phyloP scores from a whole-genome alignment of 2,888 invertebrate genomes.

The Chromoteleia sp. region DNA sequence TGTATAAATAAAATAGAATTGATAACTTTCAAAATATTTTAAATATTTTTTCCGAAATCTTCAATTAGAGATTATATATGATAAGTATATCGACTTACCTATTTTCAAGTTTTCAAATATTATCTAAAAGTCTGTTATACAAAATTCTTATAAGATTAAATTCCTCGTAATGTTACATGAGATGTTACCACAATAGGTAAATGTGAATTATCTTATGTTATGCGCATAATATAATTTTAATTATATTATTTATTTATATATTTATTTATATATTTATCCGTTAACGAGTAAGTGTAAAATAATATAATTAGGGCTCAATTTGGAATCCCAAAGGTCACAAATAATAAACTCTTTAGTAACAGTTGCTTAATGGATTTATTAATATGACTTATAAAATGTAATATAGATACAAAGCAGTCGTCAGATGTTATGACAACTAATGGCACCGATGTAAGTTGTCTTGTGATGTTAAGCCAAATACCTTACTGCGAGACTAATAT shows the following conservation, averaged over 20 bases:
- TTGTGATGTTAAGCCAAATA: slow-evolving; percentile 54
- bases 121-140: no score
- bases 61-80: no score
- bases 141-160: background rate
- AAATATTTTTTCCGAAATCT: no score
- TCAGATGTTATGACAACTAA: slow-evolving; percentile 47
- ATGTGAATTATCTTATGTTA: no score
- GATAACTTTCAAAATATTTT: no score
- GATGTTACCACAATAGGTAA: no score
- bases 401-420: slow-evolving; percentile 77
- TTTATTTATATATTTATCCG: no score
- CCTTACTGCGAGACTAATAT: slow-evolving; percentile 48
- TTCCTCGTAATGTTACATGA: background rate
- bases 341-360: slow-evolving; percentile 21
- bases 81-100: no score
- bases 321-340: slow-evolving; percentile 6
- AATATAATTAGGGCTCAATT: slow-evolving; percentile 1
- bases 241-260: no score
- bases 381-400: slow-evolving; percentile 81
- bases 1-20: no score
- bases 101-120: no score
- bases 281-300: background rate
- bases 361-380: slow-evolving; percentile 81
- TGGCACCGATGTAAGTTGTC: slow-evolving; percentile 61
- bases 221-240: no score